Evolutionary conservation across 2,797 vertebrate genomes (phyloP).

Genomic region (Delichon dasypus): DNA sequence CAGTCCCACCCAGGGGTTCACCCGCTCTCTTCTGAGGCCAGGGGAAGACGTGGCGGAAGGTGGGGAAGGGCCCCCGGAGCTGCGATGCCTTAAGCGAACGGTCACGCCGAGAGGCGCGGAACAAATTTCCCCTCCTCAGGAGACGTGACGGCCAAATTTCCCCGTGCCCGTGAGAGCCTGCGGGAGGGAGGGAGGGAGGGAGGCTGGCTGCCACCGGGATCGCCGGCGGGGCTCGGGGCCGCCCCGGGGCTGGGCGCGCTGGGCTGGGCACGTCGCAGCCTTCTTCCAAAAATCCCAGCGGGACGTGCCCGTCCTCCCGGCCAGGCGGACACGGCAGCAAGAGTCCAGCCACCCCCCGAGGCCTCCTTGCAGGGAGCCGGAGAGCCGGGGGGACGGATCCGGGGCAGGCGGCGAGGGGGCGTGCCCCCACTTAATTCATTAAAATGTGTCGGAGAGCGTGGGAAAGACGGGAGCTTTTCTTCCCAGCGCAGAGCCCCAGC

Average conservation of each 20-base stretch:
- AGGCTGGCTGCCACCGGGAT: not conserved
- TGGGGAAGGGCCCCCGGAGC: not conserved
- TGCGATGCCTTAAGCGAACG: not conserved
- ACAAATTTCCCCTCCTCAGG: not conserved
- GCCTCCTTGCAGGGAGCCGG: conserved; percentile 64
- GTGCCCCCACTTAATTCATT: conserved; percentile 90
- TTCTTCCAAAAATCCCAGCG: not conserved
- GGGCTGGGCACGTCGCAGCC: not conserved
- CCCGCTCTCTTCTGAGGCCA: not conserved
- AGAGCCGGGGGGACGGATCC: conserved; percentile 47
- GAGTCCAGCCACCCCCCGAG: not conserved
- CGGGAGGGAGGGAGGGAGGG: not conserved
- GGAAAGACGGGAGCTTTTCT: conserved; percentile 98
- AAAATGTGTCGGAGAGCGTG: conserved; percentile 98
- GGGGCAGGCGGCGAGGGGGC: conserved; percentile 73
- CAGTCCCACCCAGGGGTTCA: not conserved
- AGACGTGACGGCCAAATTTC: not conserved
- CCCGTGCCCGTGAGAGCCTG: not conserved
- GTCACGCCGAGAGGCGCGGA: not conserved
- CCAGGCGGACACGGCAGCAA: not conserved
- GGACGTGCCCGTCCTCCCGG: not conserved
- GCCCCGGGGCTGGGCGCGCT: not conserved
- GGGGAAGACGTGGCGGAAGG: not conserved
- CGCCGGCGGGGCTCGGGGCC: not conserved
- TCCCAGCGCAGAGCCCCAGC: conserved; percentile 84